Evolutionary conservation across 2,797 vertebrate genomes (phyloP).

Genomic region (Syndactyla subalaris): DNA sequence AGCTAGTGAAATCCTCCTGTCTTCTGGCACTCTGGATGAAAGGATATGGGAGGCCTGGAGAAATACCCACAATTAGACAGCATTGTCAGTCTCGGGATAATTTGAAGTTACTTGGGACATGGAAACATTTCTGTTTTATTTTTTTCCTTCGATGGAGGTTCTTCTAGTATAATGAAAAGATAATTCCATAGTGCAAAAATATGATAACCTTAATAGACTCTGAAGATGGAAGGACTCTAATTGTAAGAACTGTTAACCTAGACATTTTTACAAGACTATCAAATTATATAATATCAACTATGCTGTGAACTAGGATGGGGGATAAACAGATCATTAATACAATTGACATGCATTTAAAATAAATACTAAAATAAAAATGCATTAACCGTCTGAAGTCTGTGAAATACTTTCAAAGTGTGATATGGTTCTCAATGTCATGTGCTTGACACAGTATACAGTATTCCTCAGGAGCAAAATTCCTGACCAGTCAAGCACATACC

Average conservation of each 20-base stretch:
- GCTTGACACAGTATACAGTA: background rate
- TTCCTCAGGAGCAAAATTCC: constrained; percentile 4
- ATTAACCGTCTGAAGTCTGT: background rate
- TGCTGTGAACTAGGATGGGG: background rate
- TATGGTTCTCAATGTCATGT: background rate
- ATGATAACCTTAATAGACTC: background rate
- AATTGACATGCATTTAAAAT: background rate
- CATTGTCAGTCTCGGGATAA: background rate
- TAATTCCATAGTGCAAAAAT: background rate
- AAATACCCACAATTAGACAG: background rate
- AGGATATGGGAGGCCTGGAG: background rate
- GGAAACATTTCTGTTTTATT: background rate
- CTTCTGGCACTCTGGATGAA: background rate
- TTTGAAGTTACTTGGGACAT: background rate
- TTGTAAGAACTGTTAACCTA: background rate
- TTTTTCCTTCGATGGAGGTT: background rate
- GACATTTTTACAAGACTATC: background rate
- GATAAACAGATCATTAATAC: background rate
- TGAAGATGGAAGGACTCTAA: background rate
- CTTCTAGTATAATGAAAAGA: background rate
- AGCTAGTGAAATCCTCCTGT: background rate
- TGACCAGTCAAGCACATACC: background rate
- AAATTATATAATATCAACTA: background rate
- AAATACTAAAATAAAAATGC: background rate
- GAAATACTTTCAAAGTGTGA: background rate